A percentile compares a stretch with the other conserved stretches of the same genome.
phyloP scores from a whole-genome alignment of 2,113 vertebrate genomes.

The Ancistrus triradiatus region DNA sequence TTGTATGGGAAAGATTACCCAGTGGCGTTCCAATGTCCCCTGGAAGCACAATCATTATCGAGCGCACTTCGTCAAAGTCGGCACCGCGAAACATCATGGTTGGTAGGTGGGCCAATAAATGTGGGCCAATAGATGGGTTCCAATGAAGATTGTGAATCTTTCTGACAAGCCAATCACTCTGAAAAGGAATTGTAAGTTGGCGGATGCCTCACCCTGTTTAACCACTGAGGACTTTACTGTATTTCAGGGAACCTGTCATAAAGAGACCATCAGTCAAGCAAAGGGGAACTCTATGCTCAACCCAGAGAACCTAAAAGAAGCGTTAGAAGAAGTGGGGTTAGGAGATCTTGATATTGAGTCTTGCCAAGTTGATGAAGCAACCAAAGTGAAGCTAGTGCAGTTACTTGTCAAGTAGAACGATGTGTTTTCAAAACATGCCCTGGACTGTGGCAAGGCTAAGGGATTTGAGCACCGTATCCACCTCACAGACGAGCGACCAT shows the following conservation, averaged over 20 bases:
- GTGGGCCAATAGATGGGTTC: conserved; percentile 41
- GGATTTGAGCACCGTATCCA: too few species aligned
- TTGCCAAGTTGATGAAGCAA: not conserved
- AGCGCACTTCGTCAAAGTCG: conserved; percentile 1
- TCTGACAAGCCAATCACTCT: too few species aligned
- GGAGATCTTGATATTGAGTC: conserved; percentile 9
- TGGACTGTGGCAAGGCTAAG: conserved; percentile 31
- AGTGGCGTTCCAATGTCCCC: not conserved
- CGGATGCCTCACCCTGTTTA: conserved; percentile 39
- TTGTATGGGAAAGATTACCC: conserved; percentile 30
- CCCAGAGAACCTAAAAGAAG: not conserved
- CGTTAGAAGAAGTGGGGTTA: not conserved
- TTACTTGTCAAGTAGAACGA: conserved; percentile 18
- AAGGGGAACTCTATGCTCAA: too few species aligned
- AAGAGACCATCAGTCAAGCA: not conserved
- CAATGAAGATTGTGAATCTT: too few species aligned
- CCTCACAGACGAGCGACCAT: too few species aligned
- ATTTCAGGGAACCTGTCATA: conserved; percentile 13
- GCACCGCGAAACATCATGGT: conserved; percentile 10
- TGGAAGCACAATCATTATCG: conserved; percentile 6
- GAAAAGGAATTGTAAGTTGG: too few species aligned
- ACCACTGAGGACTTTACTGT: conserved; percentile 23
- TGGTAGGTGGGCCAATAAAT: conserved; percentile 14
- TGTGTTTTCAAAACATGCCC: conserved; percentile 19
- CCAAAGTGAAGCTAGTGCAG: not conserved